Evolutionary conservation across 1,140 invertebrate genomes (phyloP), one percentile per base, ranked within the genome.

Genomic region (Solenopsis fugax): DNA sequence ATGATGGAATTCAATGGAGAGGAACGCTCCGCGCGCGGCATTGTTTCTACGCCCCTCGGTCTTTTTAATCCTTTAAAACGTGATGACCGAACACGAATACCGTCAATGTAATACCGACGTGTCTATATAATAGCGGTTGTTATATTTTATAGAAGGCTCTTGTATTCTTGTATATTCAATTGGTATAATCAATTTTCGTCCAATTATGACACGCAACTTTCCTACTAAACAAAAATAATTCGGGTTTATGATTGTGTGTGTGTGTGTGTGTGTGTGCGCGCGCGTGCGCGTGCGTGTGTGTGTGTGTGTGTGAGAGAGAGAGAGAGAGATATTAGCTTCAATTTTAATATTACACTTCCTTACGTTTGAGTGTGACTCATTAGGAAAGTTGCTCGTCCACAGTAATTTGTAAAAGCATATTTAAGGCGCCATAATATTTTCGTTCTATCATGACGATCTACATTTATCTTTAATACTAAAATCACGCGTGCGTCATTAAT

Each of bases 1-100:
- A 85, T 67, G 73, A 85, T 85, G 58, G 73, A 67, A 78, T 85
- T 76, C 56, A 65, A 85, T 67, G 75, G 50, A 78, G 73, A 45
- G 82, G 82, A 85, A 78, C 82, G 50, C 72, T 77, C 52, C 73
- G 72, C 73, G 72, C 73, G 73, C 60, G 16, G 34, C 41, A 84
- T 84, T 84, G 71, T 84, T 84, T 75, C 80, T 84, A 45, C 29
- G 69, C 69, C 29, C 29, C 54, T 72, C 80, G 50, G 73, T 84
- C 50, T 56, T 77, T 60, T 85, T 48, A 78, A 85, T 50, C 48
- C 73, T 65, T 58, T 85, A 58, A 73, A 58, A 2, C 24, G 56
- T 16, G 45, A 75, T 73, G 69, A 37, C 10, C 80, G 29, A 50
- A 50, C 56, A 84, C 45, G 54, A 84, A 62, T 62, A 84, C n/a